Conservation (phyloP, 2,888 invertebrate genomes). For the Melangyna quadrimaculata region DNA sequence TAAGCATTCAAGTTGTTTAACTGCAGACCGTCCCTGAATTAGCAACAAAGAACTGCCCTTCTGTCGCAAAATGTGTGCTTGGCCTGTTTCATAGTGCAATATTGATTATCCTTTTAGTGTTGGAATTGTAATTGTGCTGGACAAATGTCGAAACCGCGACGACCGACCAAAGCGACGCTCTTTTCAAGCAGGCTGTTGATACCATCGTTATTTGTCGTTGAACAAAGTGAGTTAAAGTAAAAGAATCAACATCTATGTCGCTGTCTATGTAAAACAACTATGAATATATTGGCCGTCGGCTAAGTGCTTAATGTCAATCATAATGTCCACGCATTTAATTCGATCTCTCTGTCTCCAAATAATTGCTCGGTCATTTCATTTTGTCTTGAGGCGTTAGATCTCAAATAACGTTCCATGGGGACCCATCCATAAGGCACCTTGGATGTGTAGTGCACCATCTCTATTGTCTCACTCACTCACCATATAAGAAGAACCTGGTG, state of each 20-base stretch:
- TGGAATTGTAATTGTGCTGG: conserved; percentile 56
- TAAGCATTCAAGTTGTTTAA: too few species aligned
- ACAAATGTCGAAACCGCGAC: conserved; percentile 42
- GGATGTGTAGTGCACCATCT: background rate
- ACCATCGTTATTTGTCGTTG: background rate
- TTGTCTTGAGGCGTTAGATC: conserved; percentile 60
- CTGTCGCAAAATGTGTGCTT: background rate
- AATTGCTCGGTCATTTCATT: conserved; percentile 60
- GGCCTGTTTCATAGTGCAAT: conserved; percentile 16
- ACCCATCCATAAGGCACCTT: conserved; percentile 62
- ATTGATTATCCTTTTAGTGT: conserved; percentile 65
- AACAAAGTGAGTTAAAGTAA: background rate
- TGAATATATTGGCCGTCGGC: conserved; percentile 41
- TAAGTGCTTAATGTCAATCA: conserved; percentile 72
- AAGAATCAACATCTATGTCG: background rate
- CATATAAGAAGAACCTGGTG: background rate
- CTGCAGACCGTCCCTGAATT: conserved; percentile 42
- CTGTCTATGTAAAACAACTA: background rate
- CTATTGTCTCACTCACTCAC: background rate
- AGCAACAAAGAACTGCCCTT: background rate
- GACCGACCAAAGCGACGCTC: conserved; percentile 4
- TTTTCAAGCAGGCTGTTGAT: background rate
- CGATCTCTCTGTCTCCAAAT: conserved; percentile 66
- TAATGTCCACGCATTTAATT: conserved; percentile 72
- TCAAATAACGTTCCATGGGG: conserved; percentile 44